Base-by-base conservation (phyloP, 2,113 vertebrate genomes). In the Genyomyrus donnyi region DNA sequence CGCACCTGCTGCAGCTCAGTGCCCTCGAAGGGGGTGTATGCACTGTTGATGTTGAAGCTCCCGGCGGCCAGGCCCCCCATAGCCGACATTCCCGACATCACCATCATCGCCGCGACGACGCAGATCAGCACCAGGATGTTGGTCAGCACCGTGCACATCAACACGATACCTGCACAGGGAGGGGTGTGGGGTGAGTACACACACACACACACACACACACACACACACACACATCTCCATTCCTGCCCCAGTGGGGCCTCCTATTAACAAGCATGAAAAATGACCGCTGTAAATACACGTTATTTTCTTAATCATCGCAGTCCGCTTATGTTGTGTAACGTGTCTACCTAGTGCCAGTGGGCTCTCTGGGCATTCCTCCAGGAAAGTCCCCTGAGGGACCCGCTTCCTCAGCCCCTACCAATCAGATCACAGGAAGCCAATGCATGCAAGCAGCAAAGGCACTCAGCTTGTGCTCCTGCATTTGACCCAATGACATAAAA, bases 1-100 rank as follows among this genome's bases (percentile, higher is more conserved):
- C 96, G 94, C 0, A 95, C 95, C 93, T 97, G 90, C 95, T 88
- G 94, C 74, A 98, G 94, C 94, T 98, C 97, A 0, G 95, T 95
- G 89, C 98, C 98, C 93, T 98, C 94, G n/a, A 98, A 96, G 80
- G 96, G 96, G 70, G 94, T 95, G 45, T 97, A 95, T 24, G 92
- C 91, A 0, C 89, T 94, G 90, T 96, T 94, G 90, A 97, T 93
- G 94, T 90, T 88, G 35, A 97, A 97, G 91, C 95, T 93, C 0
- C 95, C 93, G 0, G 31, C 19, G 4, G 93, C 93, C 0, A 97
- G 10, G 2, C 94, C 95, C 0, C 94, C 95, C 0, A 94, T 87
- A 0, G 97, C 94, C 0, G 96, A 96, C 93, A 97, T 93, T 24
- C 97, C 97, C 0, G 96, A 94, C 0, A 94, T 27, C 0, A 96